Evolutionary conservation across 2,113 vertebrate genomes (phyloP).

Genomic region (Elaphurus davidianus): DNA sequence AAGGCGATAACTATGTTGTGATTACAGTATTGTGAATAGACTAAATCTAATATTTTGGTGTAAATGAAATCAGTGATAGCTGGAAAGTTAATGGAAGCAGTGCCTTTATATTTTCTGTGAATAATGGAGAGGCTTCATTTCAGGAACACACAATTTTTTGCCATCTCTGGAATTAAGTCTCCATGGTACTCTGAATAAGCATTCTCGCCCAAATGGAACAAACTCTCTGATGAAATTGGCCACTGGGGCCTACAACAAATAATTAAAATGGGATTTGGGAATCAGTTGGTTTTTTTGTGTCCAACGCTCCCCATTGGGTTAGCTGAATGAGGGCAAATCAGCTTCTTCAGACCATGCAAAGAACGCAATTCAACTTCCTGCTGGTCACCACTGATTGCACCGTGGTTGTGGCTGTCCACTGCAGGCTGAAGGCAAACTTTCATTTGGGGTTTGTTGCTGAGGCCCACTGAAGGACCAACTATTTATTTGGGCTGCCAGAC

Average conservation of each 20-base stretch:
- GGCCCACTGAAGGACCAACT: background rate
- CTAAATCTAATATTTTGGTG: conserved; percentile 69
- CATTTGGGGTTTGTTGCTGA: background rate
- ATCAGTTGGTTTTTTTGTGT: background rate
- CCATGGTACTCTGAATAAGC: conserved; percentile 48
- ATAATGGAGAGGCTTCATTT: conserved; percentile 60
- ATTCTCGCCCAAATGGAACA: conserved; percentile 67
- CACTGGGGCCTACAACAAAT: conserved; percentile 57
- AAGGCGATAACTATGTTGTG: conserved; percentile 62
- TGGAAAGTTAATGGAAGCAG: conserved; percentile 32
- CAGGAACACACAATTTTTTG: background rate
- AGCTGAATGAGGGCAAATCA: conserved; percentile 31
- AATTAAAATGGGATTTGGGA: conserved; percentile 69
- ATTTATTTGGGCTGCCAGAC: background rate
- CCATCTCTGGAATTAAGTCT: conserved; percentile 47
- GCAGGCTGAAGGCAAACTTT: background rate
- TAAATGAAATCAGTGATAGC: conserved; percentile 58
- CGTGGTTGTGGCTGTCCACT: background rate
- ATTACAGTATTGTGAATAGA: conserved; percentile 66
- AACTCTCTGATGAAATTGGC: conserved; percentile 63
- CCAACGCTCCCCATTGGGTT: background rate
- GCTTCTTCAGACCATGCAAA: background rate
- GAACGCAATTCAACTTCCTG: background rate
- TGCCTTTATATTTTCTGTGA: conserved; percentile 46
- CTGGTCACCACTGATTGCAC: background rate